Percentiles rank a stretch among this genome's conserved stretches.
phyloP scores from a whole-genome alignment of 2,797 vertebrate species.

The Sternarchorhynchus goeldii region DNA sequence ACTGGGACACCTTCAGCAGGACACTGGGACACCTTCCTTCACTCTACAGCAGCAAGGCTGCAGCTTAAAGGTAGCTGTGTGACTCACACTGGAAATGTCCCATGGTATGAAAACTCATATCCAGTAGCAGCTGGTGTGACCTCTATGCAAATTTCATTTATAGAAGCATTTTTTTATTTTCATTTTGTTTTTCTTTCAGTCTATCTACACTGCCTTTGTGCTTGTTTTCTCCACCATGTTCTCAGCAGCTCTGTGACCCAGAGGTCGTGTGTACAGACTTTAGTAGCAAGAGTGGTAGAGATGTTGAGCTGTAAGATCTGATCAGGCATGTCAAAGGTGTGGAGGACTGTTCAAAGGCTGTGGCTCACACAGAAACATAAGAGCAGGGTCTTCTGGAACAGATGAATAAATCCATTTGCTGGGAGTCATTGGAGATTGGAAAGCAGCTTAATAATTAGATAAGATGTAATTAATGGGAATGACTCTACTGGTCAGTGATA shows the following conservation, averaged over 20 bases:
- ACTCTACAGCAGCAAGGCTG: slow-evolving; percentile 25
- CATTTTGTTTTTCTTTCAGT: slow-evolving; percentile 30
- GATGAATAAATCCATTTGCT: slow-evolving; percentile 29
- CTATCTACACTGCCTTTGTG: neutral
- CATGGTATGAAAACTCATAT: slow-evolving; percentile 1
- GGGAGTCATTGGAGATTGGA: slow-evolving; percentile 2
- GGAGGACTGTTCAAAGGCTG: slow-evolving; percentile 26
- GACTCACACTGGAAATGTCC: slow-evolving; percentile 29
- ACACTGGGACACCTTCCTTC: slow-evolving; percentile 29
- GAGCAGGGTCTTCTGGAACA: slow-evolving; percentile 18
- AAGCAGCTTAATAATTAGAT: slow-evolving; percentile 13
- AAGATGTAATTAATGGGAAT: slow-evolving; percentile 17
- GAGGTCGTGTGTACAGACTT: slow-evolving; percentile 1
- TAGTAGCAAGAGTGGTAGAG: slow-evolving; percentile 16
- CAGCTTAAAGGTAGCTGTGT: slow-evolving; percentile 26
- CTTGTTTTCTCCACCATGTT: slow-evolving; percentile 25
- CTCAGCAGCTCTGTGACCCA: slow-evolving; percentile 11
- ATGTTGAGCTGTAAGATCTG: slow-evolving; percentile 17
- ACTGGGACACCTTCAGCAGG: no score
- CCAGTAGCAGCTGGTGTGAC: slow-evolving; percentile 5
- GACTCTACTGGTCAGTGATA: slow-evolving; percentile 1
- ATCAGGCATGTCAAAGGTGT: slow-evolving; percentile 24
- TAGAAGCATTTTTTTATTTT: slow-evolving; percentile 37
- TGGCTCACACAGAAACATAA: slow-evolving; percentile 21
- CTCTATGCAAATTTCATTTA: slow-evolving; percentile 39